Base-by-base conservation (phyloP, 2,888 invertebrate genomes). In the Endotricha flammealis region DNA sequence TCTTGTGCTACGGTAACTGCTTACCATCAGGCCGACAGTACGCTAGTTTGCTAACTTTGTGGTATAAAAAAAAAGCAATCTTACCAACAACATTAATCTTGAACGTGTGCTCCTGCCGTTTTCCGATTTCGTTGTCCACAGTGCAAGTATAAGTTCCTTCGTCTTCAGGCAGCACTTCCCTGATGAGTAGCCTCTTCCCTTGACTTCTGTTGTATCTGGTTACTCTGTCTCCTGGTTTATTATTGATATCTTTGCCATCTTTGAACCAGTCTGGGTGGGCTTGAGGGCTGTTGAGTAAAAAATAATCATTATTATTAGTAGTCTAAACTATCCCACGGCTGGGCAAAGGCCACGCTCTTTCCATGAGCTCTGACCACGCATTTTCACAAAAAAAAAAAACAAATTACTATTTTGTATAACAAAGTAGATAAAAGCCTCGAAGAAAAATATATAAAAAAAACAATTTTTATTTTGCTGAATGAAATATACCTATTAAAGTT, bases 211-310 rank as follows among this genome's bases (percentile, higher is more conserved):
- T 83, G 65, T 80, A 56, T 1, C 72, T 49, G 4, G 81, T 81
- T 9, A 83, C 57, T 2, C 83, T 66, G 41, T 69, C 67, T 1
- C 46, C 39, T 0, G 65, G 61, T 2, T 50, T 39, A 20, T 66
- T 66, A 57, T 76, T 73, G 4, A 64, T 57, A 35, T 66, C 49
- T 25, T 63, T 64, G 0, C 68, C 73, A 29, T 78, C 73, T 44
- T 79, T 79, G 63, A 45, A 77, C 77, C 79, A 83, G 43, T 68
- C 66, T 0, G 77, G 75, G 36, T 59, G 58, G 1, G 71, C 74
- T 11, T 76, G 50, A 1, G 83, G 81, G 11, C 83, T 83, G 58
- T 6, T 32, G 27, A 13, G n/a, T 12, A 14, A 24, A 13, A 7
- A 7, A 12, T 4, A 12, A 1, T 11, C 11, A 3, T 27, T 10